A percentile compares a stretch with the other conserved stretches of the same genome.
Evolutionary conservation across 2,888 invertebrate species (phyloP).

Genomic region (Spilarctia lutea): DNA sequence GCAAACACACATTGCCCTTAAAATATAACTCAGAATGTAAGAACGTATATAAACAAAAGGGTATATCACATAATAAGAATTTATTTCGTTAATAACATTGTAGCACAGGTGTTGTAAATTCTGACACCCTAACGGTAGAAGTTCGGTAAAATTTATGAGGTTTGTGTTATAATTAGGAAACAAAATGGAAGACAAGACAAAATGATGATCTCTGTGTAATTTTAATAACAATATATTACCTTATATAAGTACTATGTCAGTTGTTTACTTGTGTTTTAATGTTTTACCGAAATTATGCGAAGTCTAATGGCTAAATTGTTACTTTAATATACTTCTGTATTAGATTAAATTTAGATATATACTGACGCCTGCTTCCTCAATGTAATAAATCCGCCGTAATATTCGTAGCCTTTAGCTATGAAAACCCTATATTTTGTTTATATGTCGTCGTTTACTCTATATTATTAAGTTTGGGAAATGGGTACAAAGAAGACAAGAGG

Average conservation of each 20-base stretch:
- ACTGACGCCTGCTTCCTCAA: no score
- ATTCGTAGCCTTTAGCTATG: no score
- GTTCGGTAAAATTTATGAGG: constrained; percentile 46
- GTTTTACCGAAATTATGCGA: not conserved
- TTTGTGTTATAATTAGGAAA: constrained; percentile 41
- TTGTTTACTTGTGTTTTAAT: not conserved
- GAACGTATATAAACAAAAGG: constrained; percentile 41
- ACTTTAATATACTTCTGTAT: not conserved
- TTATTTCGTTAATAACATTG: constrained; percentile 54
- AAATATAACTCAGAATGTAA: constrained; percentile 21
- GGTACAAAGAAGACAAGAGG: no score
- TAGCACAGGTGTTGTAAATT: constrained; percentile 49
- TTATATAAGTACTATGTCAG: not conserved
- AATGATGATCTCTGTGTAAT: constrained; percentile 6
- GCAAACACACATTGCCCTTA: constrained; percentile 9
- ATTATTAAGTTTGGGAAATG: no score
- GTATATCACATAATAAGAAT: constrained; percentile 53
- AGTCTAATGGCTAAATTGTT: not conserved
- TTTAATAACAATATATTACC: not conserved
- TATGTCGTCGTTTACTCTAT: no score
- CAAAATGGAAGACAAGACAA: constrained; percentile 8
- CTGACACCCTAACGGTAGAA: constrained; percentile 39
- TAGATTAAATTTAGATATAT: not conserved
- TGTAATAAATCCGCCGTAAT: not conserved
- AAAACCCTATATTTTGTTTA: no score